Evolutionary conservation across 2,797 vertebrate species (phyloP), one percentile per base, ranked within the genome.

Genomic region (Poeciliopsis presidionis): DNA sequence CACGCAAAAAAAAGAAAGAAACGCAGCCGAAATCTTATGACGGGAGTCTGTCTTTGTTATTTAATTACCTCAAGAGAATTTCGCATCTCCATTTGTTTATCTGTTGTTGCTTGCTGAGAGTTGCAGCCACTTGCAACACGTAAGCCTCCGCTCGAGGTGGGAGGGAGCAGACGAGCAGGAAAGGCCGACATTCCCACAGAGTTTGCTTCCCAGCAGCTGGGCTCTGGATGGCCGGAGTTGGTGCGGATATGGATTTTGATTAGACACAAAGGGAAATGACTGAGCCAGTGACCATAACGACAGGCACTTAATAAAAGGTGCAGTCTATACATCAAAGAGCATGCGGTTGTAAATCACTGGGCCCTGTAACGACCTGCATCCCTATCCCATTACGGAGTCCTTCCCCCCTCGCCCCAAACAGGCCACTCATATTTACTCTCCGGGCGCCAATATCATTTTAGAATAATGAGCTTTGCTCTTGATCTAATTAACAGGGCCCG

Each of bases 391-490:
- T 96, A 96, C 91, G 85, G 91, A 94, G 89, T 91, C 94, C 53
- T 28, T 25, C 46, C 36, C 36, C 36, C 36, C 7, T 2, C 51
- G 9, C 7, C 65, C 90, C 95, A 95, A 95, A 95, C 94, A 95
- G 95, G 96, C 96, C 94, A 94, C 96, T 91, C 90, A 96, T 97
- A 96, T 97, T 97, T 97, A 97, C 96, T 94, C 95, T 97, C 94
- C 95, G 75, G 86, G 96, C 96, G 85, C 96, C 88, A 84, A 96
- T 97, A 97, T 97, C 96, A 97, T 97, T 97, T 97, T 95, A 97
- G 96, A 97, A 97, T 97, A 97, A 98, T 97, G 97, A 97, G 96
- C 96, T 96, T 97, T 96, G 96, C 96, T 95, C 96, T 96, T 97
- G 96, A 98, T 97, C 96, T 97, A 97, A 98, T 98, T 98, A 98